Percentiles rank a stretch among this genome's conserved stretches.
Evolutionary conservation across 2,888 invertebrate genomes (phyloP).

Genomic region (Thymelicus sylvestris): DNA sequence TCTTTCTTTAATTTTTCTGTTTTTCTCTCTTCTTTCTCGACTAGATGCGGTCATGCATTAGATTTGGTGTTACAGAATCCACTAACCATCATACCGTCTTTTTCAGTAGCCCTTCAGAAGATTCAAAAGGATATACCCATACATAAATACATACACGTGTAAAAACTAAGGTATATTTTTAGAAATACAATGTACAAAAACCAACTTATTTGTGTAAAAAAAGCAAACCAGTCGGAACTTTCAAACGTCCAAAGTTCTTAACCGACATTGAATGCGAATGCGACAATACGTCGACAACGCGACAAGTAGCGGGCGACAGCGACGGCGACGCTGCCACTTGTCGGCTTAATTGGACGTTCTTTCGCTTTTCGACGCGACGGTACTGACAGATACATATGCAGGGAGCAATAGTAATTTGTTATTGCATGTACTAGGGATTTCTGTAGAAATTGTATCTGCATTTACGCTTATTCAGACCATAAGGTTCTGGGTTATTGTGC

Average conservation of each 20-base stretch:
- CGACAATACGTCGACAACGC: conserved; percentile 70
- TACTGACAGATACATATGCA: conserved; percentile 33
- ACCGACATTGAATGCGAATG: conserved; percentile 61
- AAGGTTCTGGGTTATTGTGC: not conserved
- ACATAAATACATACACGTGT: no score
- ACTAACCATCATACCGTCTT: no score
- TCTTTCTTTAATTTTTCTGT: no score
- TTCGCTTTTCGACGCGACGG: conserved; percentile 41
- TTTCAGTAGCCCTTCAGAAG: no score
- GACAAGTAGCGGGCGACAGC: conserved; percentile 47
- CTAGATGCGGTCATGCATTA: no score
- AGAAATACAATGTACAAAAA: conserved; percentile 28
- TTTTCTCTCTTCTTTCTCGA: no score
- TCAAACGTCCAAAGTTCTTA: conserved; percentile 49
- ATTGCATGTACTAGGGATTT: conserved; percentile 5
- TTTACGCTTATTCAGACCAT: not conserved
- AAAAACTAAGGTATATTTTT: conserved; percentile 19
- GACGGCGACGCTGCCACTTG: conserved; percentile 37
- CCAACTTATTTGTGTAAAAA: not conserved
- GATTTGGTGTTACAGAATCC: no score
- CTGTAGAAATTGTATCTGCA: conserved; percentile 32
- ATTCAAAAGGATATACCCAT: no score
- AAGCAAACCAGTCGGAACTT: conserved; percentile 15
- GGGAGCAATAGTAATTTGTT: conserved; percentile 33
- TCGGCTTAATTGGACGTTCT: conserved; percentile 61